phyloP scores from a whole-genome alignment of 2,113 vertebrate species.

The Eleginops maclovinus region DNA sequence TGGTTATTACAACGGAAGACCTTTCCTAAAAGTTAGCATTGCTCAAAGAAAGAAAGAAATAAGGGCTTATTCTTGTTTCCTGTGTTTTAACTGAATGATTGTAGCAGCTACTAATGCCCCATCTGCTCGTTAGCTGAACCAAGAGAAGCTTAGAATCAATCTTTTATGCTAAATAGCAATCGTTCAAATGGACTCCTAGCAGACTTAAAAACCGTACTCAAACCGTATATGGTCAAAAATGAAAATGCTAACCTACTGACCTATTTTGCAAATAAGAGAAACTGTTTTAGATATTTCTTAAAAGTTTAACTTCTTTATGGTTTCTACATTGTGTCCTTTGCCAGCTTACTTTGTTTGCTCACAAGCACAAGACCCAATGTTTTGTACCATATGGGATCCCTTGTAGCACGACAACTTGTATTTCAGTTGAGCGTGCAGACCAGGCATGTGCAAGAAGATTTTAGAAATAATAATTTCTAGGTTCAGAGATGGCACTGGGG shows the following conservation, averaged over 20 bases:
- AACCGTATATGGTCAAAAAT: background rate
- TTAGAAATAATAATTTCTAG: conserved; percentile 68
- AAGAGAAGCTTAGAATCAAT: conserved; percentile 17
- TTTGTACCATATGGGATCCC: conserved; percentile 21
- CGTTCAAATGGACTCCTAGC: background rate
- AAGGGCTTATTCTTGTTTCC: background rate
- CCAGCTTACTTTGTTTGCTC: too few relatives aligned
- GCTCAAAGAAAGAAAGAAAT: background rate
- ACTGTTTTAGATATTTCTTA: too few relatives aligned
- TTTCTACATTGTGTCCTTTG: too few relatives aligned
- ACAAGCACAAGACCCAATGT: too few relatives aligned
- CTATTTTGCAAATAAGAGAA: too few relatives aligned
- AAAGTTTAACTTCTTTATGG: too few relatives aligned
- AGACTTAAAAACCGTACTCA: background rate
- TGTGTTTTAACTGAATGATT: background rate
- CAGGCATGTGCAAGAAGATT: conserved; percentile 46
- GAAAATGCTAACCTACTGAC: conserved; percentile 11
- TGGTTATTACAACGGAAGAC: conserved; percentile 5
- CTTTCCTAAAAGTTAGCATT: background rate
- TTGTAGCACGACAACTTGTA: conserved; percentile 22
- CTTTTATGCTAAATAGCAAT: conserved; percentile 24
- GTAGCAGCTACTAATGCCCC: background rate
- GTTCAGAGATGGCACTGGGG: conserved; percentile 82
- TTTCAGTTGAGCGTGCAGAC: conserved; percentile 38
- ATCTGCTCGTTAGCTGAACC: conserved; percentile 34